A percentile compares a stretch with the other conserved stretches of the same genome.
Evolutionary conservation across 1,140 invertebrate species (phyloP).

Genomic region (Bradysia coprophila): DNA sequence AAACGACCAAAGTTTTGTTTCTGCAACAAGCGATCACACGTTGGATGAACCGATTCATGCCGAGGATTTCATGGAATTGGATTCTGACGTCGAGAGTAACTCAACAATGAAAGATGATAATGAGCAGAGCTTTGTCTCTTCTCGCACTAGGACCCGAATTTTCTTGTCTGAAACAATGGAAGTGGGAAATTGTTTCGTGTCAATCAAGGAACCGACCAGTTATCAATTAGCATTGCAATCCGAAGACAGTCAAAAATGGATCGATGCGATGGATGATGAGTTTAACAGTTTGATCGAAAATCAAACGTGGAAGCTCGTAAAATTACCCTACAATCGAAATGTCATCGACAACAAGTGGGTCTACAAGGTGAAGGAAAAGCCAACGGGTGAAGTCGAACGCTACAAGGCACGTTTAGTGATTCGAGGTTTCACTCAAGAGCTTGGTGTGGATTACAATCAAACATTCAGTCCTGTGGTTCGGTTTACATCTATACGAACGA

Average conservation of each 20-base stretch:
- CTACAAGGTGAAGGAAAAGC: constrained; percentile 9
- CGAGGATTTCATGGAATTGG: background rate
- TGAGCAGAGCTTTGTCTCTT: background rate
- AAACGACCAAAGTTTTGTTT: background rate
- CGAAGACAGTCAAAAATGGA: too few relatives aligned
- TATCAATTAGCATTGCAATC: too few relatives aligned
- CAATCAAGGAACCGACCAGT: too few relatives aligned
- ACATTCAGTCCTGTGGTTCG: constrained; percentile 10
- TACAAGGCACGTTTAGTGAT: constrained; percentile 17
- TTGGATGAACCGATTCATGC: background rate
- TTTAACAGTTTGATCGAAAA: constrained; percentile 4
- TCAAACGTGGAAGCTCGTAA: constrained; percentile 6
- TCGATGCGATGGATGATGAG: constrained; percentile 7
- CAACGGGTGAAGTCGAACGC: constrained; percentile 4
- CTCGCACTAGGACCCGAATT: background rate
- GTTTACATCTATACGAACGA: constrained; percentile 8
- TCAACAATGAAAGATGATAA: background rate
- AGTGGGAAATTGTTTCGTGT: too few relatives aligned
- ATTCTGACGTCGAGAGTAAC: background rate
- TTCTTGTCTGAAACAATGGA: too few relatives aligned
- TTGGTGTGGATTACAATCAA: constrained; percentile 7
- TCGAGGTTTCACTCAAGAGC: constrained; percentile 7
- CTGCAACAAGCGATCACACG: background rate
- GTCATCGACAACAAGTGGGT: constrained; percentile 7
- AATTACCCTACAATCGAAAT: constrained; percentile 4